Conservation (phyloP, 2,113 vertebrate genomes). For the Ctenodactylus gundi region DNA sequence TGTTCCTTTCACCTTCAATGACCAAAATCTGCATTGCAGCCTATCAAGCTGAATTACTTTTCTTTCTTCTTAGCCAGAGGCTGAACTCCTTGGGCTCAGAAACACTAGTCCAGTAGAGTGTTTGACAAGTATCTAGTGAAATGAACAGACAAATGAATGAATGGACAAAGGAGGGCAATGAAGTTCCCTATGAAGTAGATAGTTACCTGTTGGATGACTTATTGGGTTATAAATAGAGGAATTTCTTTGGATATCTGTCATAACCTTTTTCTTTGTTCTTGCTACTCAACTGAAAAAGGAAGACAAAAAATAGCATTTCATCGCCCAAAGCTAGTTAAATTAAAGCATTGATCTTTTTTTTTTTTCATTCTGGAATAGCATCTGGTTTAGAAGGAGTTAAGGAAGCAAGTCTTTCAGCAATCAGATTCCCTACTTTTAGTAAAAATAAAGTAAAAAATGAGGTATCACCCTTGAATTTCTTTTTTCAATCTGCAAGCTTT, state of each 20-base stretch:
- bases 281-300: constrained; percentile 29
- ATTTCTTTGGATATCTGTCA: too few relatives aligned
- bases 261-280: constrained; percentile 46
- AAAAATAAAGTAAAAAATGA: constrained; percentile 61
- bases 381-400: constrained; percentile 33
- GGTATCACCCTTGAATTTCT: not conserved
- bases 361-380: not conserved
- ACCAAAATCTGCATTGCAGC: not conserved
- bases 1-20: not conserved
- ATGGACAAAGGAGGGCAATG: not conserved
- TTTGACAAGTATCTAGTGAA: constrained; percentile 35
- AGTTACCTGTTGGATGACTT: not conserved
- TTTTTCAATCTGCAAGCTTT: constrained; percentile 15
- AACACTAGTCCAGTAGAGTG: not conserved
- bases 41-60: not conserved
- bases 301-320: not conserved
- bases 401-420: constrained; percentile 33
- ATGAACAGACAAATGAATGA: not conserved
- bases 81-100: not conserved
- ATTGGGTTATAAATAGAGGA: not conserved
- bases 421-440: constrained; percentile 30
- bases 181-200: not conserved
- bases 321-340: constrained; percentile 39
- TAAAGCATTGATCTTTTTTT: constrained; percentile 45
- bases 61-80: not conserved